phyloP scores from a whole-genome alignment of 37 sponge, comb jelly and placozoan genomes.

The Dysidea cf. avara region DNA sequence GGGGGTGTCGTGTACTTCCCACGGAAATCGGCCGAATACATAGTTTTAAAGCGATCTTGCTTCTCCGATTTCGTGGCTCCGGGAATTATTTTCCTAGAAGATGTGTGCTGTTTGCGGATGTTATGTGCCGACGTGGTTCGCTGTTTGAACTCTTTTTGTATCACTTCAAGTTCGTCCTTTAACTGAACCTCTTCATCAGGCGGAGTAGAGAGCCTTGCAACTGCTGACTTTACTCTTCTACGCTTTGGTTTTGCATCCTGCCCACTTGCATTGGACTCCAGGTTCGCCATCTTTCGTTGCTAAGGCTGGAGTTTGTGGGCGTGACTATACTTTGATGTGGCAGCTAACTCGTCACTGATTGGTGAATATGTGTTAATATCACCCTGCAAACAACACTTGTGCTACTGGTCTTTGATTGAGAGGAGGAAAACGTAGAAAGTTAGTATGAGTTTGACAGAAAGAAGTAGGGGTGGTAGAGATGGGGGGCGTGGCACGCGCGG shows the following conservation, averaged over 20 bases:
- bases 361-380: no score
- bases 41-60: constrained; percentile 45
- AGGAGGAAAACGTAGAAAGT: no score
- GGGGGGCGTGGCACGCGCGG: no score
- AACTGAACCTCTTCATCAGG: not conserved
- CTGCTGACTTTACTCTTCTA: constrained; percentile 48
- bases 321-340: no score
- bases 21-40: constrained; percentile 53
- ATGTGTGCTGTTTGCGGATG: constrained; percentile 50
- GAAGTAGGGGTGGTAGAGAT: no score
- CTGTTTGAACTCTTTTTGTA: constrained; percentile 24
- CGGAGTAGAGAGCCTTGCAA: constrained; percentile 46
- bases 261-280: not conserved
- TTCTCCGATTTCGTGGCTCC: constrained; percentile 2
- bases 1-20: constrained; percentile 48
- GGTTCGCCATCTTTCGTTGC: not conserved
- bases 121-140: constrained; percentile 47
- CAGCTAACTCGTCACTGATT: no score
- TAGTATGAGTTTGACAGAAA: no score
- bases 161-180: not conserved
- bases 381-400: no score
- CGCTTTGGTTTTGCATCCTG: not conserved
- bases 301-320: constrained; percentile 1
- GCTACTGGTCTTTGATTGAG: no score
- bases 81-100: constrained; percentile 45